These are phyloP conservation scores for Amblyopsis hoosieri DNA, from an alignment of 2,797 vertebrate genomes.

Conservation along the genomic window DNA sequence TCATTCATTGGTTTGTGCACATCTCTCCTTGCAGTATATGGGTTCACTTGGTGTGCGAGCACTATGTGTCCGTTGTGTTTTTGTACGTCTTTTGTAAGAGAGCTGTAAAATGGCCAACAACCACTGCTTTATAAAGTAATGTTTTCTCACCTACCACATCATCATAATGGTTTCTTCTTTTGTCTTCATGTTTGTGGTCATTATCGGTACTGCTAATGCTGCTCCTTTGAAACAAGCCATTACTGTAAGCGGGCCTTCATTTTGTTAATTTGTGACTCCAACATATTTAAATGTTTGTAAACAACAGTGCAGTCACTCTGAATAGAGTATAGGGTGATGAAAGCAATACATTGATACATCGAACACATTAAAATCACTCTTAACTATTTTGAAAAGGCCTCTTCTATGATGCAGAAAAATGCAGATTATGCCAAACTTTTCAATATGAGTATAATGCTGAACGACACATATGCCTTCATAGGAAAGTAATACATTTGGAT, in stretches of 20 bases:
- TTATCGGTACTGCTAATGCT: constrained; percentile 42
- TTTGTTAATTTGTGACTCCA: constrained; percentile 17
- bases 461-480: constrained; percentile 33
- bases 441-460: constrained; percentile 45
- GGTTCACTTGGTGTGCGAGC: constrained; percentile 45
- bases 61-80: constrained; percentile 68
- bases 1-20: constrained; percentile 52
- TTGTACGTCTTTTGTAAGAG: constrained; percentile 90
- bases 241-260: constrained; percentile 26
- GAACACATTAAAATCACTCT: constrained; percentile 55
- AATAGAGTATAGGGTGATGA: constrained; percentile 44
- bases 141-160: constrained; percentile 76
- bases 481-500: constrained; percentile 24
- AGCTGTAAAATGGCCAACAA: constrained; percentile 81
- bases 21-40: constrained; percentile 48
- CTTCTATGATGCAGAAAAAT: constrained; percentile 62
- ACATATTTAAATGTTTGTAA: constrained; percentile 38
- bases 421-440: constrained; percentile 54
- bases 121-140: constrained; percentile 83
- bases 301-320: constrained; percentile 27
- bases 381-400: constrained; percentile 49
- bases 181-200: constrained; percentile 42
- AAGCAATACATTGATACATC: constrained; percentile 27
- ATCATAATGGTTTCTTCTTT: constrained; percentile 56
- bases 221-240: constrained; percentile 13